Evolutionary conservation across 2,888 invertebrate genomes (phyloP).

Genomic region (Fragum sueziense): DNA sequence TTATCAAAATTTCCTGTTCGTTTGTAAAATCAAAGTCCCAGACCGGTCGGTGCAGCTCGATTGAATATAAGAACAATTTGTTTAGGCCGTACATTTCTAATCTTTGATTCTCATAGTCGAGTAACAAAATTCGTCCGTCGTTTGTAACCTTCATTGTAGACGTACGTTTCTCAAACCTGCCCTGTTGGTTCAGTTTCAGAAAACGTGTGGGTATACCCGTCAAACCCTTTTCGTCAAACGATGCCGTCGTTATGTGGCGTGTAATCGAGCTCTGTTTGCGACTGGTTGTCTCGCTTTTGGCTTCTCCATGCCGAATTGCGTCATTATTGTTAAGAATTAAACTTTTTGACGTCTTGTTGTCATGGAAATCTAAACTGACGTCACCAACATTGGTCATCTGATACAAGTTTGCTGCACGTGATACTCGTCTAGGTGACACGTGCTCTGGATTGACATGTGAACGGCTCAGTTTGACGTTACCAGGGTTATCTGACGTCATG

Average conservation of each 20-base stretch:
- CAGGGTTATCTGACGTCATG: slow-evolving; percentile 14
- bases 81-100: slow-evolving; percentile 29
- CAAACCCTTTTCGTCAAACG: not conserved
- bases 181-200: not conserved
- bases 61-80: slow-evolving; percentile 7
- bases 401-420: not conserved
- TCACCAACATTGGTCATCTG: not conserved
- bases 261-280: slow-evolving; percentile 5
- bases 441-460: not conserved
- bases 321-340: no score
- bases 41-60: slow-evolving; percentile 20
- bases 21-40: slow-evolving; percentile 34
- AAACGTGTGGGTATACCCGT: not conserved
- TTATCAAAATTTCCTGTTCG: slow-evolving; percentile 19
- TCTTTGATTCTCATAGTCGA: slow-evolving; percentile 30
- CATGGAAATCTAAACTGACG: not conserved
- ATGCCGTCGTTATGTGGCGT: slow-evolving; percentile 7
- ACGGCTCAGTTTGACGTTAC: slow-evolving; percentile 11
- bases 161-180: not conserved
- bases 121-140: slow-evolving; percentile 31
- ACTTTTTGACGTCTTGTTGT: not conserved
- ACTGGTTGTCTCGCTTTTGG: not conserved
- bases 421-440: not conserved
- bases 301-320: not conserved
- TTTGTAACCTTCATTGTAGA: slow-evolving; percentile 22